phyloP scores from a whole-genome alignment of 2,888 invertebrate genomes.

The Phrixothrix hirtus region DNA sequence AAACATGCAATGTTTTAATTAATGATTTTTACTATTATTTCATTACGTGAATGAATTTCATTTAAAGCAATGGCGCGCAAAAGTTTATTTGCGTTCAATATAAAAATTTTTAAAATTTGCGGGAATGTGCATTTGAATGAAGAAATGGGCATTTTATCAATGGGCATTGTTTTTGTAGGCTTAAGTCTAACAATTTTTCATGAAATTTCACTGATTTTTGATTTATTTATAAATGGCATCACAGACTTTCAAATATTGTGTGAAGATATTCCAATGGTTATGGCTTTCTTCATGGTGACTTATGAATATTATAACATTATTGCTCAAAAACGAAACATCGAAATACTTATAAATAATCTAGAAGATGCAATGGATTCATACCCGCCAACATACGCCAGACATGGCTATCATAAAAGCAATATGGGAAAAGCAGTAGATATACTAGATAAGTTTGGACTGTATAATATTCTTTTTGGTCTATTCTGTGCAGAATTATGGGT shows the following conservation, averaged over 20 bases:
- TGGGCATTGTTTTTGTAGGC: slow-evolving; percentile 1
- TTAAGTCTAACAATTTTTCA: slow-evolving; percentile 13
- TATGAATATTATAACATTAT: slow-evolving; percentile 25
- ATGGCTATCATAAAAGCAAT: slow-evolving; percentile 10
- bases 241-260: slow-evolving; percentile 17
- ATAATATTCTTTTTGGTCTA: slow-evolving; percentile 21
- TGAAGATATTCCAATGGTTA: slow-evolving; percentile 22
- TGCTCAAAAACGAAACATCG: slow-evolving; percentile 20
- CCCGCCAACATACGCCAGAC: slow-evolving; percentile 5
- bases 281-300: slow-evolving; percentile 23
- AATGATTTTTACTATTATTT: slow-evolving; percentile 8
- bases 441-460: slow-evolving; percentile 15
- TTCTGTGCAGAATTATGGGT: slow-evolving; percentile 18
- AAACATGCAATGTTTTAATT: slow-evolving; percentile 21
- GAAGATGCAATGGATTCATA: slow-evolving; percentile 5
- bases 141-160: slow-evolving; percentile 13
- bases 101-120: slow-evolving; percentile 18
- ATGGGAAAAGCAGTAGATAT: slow-evolving; percentile 17
- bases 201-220: slow-evolving; percentile 7
- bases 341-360: slow-evolving; percentile 8
- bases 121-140: slow-evolving; percentile 22
- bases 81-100: slow-evolving; percentile 21
- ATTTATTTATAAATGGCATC: slow-evolving; percentile 14
- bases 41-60: slow-evolving; percentile 3
- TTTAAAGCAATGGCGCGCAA: slow-evolving; percentile 14